Percentiles rank a stretch among this genome's conserved stretches.
Evolutionary conservation across 2,113 vertebrate genomes (phyloP).

Genomic region (Tapirus terrestris): DNA sequence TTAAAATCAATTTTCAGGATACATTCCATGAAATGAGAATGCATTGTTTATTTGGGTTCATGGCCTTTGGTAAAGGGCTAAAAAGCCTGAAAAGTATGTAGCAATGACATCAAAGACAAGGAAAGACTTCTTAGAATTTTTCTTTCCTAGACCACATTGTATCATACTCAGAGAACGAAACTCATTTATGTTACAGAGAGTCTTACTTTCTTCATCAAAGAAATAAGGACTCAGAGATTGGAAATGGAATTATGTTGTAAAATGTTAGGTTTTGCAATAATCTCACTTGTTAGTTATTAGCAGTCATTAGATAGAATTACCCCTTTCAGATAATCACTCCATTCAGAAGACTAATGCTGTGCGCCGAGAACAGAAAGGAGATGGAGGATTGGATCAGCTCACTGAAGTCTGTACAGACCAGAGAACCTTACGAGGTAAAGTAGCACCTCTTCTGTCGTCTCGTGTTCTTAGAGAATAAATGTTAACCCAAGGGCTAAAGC

Average conservation of each 20-base stretch:
- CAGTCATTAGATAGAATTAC: conserved; percentile 62
- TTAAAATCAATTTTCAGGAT: conserved; percentile 67
- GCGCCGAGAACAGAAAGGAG: conserved; percentile 95
- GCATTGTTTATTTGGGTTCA: neutral
- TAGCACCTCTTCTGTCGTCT: neutral
- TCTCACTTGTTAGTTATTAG: conserved; percentile 5
- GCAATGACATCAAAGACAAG: neutral
- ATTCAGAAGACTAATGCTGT: conserved; percentile 93
- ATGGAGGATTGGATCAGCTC: conserved; percentile 97
- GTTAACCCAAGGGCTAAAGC: neutral
- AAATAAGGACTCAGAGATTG: neutral
- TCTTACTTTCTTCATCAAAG: conserved; percentile 28
- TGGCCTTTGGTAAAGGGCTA: neutral
- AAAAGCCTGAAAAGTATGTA: neutral
- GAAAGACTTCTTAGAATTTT: neutral
- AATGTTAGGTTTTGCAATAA: neutral
- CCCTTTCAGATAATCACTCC: conserved; percentile 93
- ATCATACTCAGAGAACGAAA: neutral
- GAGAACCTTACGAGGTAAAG: conserved; percentile 98
- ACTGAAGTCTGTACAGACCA: conserved; percentile 94
- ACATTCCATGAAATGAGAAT: neutral
- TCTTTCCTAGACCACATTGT: neutral
- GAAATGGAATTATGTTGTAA: neutral
- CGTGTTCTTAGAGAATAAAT: neutral
- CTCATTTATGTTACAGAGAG: neutral